Conservation (phyloP, 1,140 invertebrate species). For the Neomicropteryx cornuta region DNA sequence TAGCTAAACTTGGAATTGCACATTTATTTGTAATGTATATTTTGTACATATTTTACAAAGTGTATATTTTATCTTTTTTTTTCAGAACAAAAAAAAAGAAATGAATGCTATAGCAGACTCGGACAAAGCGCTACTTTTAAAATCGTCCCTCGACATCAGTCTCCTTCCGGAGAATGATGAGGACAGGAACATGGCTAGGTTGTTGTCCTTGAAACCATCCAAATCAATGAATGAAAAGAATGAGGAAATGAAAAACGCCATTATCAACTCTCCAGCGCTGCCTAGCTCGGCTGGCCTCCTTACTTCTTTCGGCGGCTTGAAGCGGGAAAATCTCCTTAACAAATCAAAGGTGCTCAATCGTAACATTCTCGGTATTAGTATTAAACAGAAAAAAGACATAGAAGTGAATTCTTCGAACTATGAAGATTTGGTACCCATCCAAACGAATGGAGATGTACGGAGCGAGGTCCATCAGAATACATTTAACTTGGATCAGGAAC, state of each 20-base stretch:
- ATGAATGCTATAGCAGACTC: conserved; percentile 52
- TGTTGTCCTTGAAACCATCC: conserved; percentile 54
- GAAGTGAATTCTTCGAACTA: not conserved
- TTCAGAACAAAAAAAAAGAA: conserved; percentile 63
- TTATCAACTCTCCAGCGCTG: conserved; percentile 44
- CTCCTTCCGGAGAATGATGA: conserved; percentile 69
- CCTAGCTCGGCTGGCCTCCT: conserved; percentile 40
- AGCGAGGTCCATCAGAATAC: no score
- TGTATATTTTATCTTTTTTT: conserved; percentile 20
- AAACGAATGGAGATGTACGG: not conserved
- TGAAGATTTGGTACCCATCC: not conserved
- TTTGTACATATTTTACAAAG: no score
- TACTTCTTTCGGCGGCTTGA: conserved; percentile 42
- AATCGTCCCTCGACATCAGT: conserved; percentile 65
- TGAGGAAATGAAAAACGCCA: conserved; percentile 34
- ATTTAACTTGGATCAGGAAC: no score
- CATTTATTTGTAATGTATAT: no score
- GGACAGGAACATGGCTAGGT: conserved; percentile 64
- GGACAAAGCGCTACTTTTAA: conserved; percentile 64
- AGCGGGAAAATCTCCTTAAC: conserved; percentile 39
- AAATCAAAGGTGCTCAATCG: conserved; percentile 25
- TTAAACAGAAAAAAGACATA: conserved; percentile 12
- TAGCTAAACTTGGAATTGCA: no score
- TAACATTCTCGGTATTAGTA: conserved; percentile 28
- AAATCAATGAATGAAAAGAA: conserved; percentile 40